Conservation (phyloP, 2,797 vertebrate species). For the Betta splendens region DNA sequence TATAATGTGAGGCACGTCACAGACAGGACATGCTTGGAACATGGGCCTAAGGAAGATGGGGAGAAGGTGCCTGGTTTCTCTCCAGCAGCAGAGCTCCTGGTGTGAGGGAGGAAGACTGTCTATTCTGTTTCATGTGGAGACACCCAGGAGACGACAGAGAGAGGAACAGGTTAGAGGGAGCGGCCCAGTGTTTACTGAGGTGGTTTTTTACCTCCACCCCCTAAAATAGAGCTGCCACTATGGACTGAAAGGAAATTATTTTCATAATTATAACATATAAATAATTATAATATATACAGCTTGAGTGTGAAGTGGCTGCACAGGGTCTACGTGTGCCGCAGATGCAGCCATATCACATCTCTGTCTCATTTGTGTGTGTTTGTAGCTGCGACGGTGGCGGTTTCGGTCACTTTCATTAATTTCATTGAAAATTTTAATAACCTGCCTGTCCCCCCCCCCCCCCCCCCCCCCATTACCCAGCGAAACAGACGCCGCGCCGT, state of each 20-base stretch:
- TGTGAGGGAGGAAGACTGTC: slow-evolving; percentile 59
- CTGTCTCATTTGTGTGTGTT: slow-evolving; percentile 12
- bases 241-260: neutral
- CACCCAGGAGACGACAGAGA: slow-evolving; percentile 51
- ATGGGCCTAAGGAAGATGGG: slow-evolving; percentile 9
- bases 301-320: slow-evolving; percentile 20
- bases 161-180: slow-evolving; percentile 53
- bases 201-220: slow-evolving; percentile 22
- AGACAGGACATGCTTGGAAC: slow-evolving; percentile 24
- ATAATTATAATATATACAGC: slow-evolving; percentile 1
- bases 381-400: slow-evolving; percentile 6
- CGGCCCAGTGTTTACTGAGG: slow-evolving; percentile 39
- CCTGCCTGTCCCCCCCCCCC: slow-evolving; percentile 39
- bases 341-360: slow-evolving; percentile 1
- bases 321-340: neutral
- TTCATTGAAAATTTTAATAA: slow-evolving; percentile 47
- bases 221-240: slow-evolving; percentile 26
- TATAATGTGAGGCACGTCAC: slow-evolving; percentile 3
- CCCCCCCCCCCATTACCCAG: slow-evolving; percentile 19
- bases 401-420: slow-evolving; percentile 30
- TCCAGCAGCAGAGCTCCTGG: slow-evolving; percentile 64
- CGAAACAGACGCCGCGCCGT: slow-evolving; percentile 25
- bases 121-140: slow-evolving; percentile 64
- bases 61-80: slow-evolving; percentile 41
- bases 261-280: neutral